Evolutionary conservation across 2,888 invertebrate species (phyloP).

Genomic region (Drosophila birchii): DNA sequence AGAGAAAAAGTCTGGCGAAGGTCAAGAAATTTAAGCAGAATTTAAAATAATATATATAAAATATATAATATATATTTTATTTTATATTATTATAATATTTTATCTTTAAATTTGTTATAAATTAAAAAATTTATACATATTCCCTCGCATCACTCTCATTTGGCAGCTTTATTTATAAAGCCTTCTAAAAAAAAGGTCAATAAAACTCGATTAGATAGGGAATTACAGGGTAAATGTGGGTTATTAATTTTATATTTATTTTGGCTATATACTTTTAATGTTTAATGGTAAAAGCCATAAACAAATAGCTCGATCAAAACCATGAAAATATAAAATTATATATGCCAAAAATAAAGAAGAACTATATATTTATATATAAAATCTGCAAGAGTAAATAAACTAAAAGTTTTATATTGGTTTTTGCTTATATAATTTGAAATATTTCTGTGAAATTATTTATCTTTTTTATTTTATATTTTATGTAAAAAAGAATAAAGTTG

Average conservation of each 20-base stretch:
- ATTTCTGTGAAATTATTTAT: background rate
- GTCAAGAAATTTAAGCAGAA: background rate
- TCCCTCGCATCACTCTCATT: background rate
- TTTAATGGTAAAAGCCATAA: conserved; percentile 6
- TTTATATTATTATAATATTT: background rate
- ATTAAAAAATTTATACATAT: background rate
- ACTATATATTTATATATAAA: background rate
- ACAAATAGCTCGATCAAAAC: conserved; percentile 28
- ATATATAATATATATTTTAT: background rate
- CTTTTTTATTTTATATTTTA: background rate
- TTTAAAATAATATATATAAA: too few relatives aligned
- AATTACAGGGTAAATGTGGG: background rate
- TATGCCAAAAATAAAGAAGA: background rate
- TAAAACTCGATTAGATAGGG: background rate
- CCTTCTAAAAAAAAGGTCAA: background rate
- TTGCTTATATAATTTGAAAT: background rate
- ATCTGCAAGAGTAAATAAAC: too few relatives aligned
- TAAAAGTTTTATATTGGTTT: too few relatives aligned
- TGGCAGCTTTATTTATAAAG: background rate
- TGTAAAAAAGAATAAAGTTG: background rate
- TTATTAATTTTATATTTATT: conserved; percentile 1
- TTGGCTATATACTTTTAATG: background rate
- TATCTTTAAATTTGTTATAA: background rate
- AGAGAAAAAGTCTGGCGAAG: background rate
- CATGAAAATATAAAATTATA: conserved; percentile 5